Evolutionary conservation across 2,888 invertebrate species (phyloP).

Genomic region (Nudaria mundana): DNA sequence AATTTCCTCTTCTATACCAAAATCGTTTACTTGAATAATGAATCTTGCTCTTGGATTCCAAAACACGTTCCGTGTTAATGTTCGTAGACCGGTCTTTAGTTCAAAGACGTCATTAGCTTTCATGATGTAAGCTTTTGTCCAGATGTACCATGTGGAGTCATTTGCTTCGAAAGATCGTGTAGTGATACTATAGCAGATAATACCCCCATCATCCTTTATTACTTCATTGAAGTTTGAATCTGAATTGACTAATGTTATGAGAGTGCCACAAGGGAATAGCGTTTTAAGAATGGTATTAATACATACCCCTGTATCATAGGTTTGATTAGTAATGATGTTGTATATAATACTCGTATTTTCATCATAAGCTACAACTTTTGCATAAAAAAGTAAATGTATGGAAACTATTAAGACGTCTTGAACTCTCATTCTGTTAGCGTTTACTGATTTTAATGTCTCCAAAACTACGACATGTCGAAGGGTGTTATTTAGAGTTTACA

Average conservation of each 20-base stretch:
- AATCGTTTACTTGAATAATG: conserved; percentile 34
- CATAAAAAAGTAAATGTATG: conserved; percentile 5
- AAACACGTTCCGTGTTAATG: conserved; percentile 39
- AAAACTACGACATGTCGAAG: not conserved
- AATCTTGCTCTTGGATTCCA: conserved; percentile 54
- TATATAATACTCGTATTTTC: conserved; percentile 6
- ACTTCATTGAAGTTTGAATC: conserved; percentile 25
- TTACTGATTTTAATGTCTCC: not conserved
- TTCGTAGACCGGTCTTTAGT: conserved; percentile 31
- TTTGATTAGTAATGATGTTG: conserved; percentile 1
- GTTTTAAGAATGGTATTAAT: conserved; percentile 33
- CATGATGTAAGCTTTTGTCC: conserved; percentile 45
- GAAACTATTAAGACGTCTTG: not conserved
- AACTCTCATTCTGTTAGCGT: conserved; percentile 5
- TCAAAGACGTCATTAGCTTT: conserved; percentile 29
- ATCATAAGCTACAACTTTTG: conserved; percentile 1
- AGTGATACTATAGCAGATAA: conserved; percentile 37
- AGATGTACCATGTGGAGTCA: conserved; percentile 31
- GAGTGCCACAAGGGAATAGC: conserved; percentile 34
- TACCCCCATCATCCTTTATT: conserved; percentile 20
- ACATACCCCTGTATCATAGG: conserved; percentile 22
- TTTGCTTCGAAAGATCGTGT: conserved; percentile 31
- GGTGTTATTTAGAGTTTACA: not conserved
- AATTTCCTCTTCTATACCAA: conserved; percentile 23
- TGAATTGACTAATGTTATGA: conserved; percentile 34